Conservation (phyloP, 2,888 invertebrate species). For the Dioctria linearis region DNA sequence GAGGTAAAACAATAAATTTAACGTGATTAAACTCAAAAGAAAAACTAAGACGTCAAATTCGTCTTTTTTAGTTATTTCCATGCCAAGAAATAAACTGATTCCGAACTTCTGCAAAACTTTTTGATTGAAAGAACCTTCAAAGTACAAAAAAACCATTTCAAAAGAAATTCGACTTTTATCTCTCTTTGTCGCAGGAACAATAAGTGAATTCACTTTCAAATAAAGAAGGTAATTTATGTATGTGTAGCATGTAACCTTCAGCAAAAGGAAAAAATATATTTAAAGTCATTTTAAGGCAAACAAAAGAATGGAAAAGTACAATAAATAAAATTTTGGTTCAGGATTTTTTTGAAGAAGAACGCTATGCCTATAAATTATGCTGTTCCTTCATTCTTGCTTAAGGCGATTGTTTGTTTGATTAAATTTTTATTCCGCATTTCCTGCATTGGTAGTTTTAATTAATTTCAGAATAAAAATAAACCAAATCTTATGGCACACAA, state of each 20-base stretch:
- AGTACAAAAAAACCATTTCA: neutral
- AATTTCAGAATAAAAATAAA: conserved; percentile 25
- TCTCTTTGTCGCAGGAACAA: neutral
- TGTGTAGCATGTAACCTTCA: neutral
- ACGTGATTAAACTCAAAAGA: too few species aligned
- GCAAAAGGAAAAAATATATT: neutral
- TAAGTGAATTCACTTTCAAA: conserved; percentile 11
- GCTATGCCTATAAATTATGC: neutral
- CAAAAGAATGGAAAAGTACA: neutral
- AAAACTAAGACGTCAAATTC: too few species aligned
- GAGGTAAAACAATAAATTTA: too few species aligned
- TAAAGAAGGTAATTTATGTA: conserved; percentile 12
- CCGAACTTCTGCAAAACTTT: too few species aligned
- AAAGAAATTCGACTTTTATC: conserved; percentile 11
- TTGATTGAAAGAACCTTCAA: too few species aligned
- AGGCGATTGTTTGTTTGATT: conserved; percentile 1
- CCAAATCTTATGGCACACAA: neutral
- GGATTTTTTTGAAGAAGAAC: neutral
- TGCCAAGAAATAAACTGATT: too few species aligned
- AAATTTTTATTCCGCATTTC: neutral
- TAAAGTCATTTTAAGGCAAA: neutral
- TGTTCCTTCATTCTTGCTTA: neutral
- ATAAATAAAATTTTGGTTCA: conserved; percentile 8
- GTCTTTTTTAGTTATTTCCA: too few species aligned
- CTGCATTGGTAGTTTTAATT: conserved; percentile 29